A percentile compares a stretch with the other conserved stretches of the same genome.
phyloP scores from a whole-genome alignment of 2,888 invertebrate species.

The Cephus runcator region DNA sequence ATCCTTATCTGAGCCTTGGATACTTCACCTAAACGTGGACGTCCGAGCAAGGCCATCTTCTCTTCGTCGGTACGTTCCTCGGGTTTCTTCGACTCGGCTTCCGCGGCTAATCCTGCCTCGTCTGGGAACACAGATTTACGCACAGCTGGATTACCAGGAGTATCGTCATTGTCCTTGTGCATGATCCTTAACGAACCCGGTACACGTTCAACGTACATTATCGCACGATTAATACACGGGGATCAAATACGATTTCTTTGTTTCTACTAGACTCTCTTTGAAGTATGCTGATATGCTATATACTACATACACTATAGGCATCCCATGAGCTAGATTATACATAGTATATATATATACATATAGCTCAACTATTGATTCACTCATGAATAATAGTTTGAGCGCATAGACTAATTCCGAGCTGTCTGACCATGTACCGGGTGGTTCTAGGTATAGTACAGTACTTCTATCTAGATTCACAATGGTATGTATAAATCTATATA shows the following conservation, averaged over 20 bases:
- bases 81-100: slow-evolving; percentile 73
- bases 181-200: slow-evolving; percentile 7
- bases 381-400: slow-evolving; percentile 27
- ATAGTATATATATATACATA: background rate
- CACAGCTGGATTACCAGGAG: slow-evolving; percentile 3
- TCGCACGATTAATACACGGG: background rate
- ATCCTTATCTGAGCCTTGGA: slow-evolving; percentile 88
- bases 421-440: slow-evolving; percentile 32
- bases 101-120: slow-evolving; percentile 72
- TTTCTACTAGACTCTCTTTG: background rate
- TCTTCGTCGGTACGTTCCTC: slow-evolving; percentile 83
- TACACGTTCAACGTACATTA: slow-evolving; percentile 6
- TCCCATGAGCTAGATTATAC: background rate
- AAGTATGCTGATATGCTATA: background rate
- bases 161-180: background rate
- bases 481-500: background rate
- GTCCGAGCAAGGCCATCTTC: slow-evolving; percentile 89
- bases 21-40: slow-evolving; percentile 90
- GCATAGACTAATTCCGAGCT: background rate
- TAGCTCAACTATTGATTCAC: slow-evolving; percentile 23
- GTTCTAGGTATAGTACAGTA: slow-evolving; percentile 6
- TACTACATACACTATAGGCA: background rate
- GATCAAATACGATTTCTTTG: background rate
- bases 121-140: slow-evolving; percentile 46
- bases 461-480: background rate